Evolutionary conservation across 2,797 vertebrate species (phyloP).

Genomic region (Varecia variegata): DNA sequence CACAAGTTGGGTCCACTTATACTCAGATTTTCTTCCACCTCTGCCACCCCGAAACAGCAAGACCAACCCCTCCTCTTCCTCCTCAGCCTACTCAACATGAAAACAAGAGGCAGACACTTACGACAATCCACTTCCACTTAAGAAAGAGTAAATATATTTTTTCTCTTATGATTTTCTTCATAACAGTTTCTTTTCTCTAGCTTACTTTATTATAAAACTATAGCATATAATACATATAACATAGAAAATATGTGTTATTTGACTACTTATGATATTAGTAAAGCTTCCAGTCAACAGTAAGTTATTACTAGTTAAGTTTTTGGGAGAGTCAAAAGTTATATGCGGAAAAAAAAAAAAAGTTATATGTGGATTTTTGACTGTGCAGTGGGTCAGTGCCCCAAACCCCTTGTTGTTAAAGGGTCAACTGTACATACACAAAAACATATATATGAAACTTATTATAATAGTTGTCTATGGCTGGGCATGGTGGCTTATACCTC

Average conservation of each 20-base stretch:
- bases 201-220: not conserved
- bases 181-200: not conserved
- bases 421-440: not conserved
- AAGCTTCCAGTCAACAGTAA: not conserved
- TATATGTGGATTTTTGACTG: not conserved
- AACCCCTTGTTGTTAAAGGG: not conserved
- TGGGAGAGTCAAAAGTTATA: not conserved
- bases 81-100: not conserved
- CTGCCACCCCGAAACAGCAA: not conserved
- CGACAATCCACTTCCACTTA: not conserved
- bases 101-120: not conserved
- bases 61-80: not conserved
- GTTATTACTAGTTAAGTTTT: not conserved
- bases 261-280: not conserved
- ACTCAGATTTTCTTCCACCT: not conserved
- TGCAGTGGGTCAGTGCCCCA: not conserved
- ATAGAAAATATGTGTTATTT: not conserved
- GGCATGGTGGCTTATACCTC: not conserved
- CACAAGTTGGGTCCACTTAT: not conserved
- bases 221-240: not conserved
- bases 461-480: not conserved
- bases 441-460: not conserved
- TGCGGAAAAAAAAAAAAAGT: not conserved
- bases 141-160: not conserved
- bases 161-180: not conserved